Evolutionary conservation across 2,888 invertebrate species (phyloP).

Genomic region (Myopa tessellatipennis): DNA sequence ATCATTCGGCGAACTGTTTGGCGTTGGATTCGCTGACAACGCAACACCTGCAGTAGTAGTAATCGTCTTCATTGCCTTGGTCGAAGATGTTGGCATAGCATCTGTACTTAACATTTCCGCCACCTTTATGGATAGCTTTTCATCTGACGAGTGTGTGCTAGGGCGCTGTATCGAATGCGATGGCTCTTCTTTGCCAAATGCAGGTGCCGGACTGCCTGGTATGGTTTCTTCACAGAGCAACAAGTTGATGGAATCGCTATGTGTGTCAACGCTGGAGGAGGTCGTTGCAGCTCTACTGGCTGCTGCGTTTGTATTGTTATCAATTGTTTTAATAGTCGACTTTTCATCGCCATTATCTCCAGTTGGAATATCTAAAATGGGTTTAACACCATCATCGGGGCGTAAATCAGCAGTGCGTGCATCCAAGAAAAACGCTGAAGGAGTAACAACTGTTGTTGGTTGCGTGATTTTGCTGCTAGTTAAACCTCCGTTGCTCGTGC

Average conservation of each 20-base stretch:
- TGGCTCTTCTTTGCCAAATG: slow-evolving; percentile 62
- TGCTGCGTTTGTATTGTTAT: neutral
- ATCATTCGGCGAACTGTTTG: slow-evolving; percentile 64
- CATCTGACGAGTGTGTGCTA: slow-evolving; percentile 12
- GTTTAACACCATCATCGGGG: slow-evolving; percentile 57
- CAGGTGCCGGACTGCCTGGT: slow-evolving; percentile 86
- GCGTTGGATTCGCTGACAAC: slow-evolving; percentile 53
- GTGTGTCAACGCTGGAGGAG: slow-evolving; percentile 50
- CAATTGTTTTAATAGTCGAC: neutral
- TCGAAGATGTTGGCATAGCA: slow-evolving; percentile 34
- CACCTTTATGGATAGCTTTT: slow-evolving; percentile 13
- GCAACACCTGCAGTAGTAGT: neutral
- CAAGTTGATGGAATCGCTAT: slow-evolving; percentile 77
- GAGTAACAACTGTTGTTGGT: slow-evolving; percentile 36
- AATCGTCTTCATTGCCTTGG: neutral
- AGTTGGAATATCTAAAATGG: slow-evolving; percentile 50
- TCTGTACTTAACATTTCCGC: slow-evolving; percentile 37
- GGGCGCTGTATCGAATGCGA: neutral
- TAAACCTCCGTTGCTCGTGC: slow-evolving; percentile 22
- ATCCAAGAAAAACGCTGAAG: slow-evolving; percentile 51
- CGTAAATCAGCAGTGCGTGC: slow-evolving; percentile 52
- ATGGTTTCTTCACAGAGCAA: slow-evolving; percentile 90
- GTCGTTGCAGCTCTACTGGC: slow-evolving; percentile 20
- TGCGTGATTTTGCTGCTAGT: slow-evolving; percentile 6
- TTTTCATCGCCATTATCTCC: neutral